phyloP scores from a whole-genome alignment of 2,113 vertebrate genomes.

The Alligator mississippiensis region DNA sequence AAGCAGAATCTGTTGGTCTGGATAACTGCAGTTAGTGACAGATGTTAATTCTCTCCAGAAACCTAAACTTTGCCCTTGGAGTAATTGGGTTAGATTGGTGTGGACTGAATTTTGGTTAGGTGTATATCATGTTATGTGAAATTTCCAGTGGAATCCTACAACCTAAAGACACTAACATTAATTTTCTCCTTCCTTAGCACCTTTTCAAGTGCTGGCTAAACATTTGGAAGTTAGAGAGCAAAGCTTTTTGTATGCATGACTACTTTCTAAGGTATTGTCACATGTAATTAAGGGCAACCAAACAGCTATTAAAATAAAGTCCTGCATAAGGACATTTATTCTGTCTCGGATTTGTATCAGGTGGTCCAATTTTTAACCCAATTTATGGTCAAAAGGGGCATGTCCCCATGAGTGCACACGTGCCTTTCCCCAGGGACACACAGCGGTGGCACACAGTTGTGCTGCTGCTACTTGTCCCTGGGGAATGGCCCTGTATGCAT shows the following conservation, averaged over 20 bases:
- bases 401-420: too few relatives aligned
- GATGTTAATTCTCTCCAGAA: neutral
- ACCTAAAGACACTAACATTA: neutral
- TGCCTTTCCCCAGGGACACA: too few relatives aligned
- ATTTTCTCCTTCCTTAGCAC: neutral
- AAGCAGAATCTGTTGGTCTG: too few relatives aligned
- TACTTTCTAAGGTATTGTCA: neutral
- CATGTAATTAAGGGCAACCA: neutral
- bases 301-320: neutral
- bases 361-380: too few relatives aligned
- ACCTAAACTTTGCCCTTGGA: neutral
- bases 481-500: too few relatives aligned
- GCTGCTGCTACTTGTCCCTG: too few relatives aligned
- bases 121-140: neutral
- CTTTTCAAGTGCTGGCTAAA: neutral
- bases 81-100: neutral
- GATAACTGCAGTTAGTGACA: constrained; percentile 11
- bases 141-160: neutral
- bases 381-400: too few relatives aligned
- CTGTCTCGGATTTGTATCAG: neutral
- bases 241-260: neutral
- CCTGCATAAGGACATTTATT: neutral
- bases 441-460: too few relatives aligned
- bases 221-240: neutral
- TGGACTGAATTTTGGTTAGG: neutral